These are phyloP conservation scores for Hylaea fasciaria DNA, from an alignment of 2,888 invertebrate genomes.

Conservation along the genomic window DNA sequence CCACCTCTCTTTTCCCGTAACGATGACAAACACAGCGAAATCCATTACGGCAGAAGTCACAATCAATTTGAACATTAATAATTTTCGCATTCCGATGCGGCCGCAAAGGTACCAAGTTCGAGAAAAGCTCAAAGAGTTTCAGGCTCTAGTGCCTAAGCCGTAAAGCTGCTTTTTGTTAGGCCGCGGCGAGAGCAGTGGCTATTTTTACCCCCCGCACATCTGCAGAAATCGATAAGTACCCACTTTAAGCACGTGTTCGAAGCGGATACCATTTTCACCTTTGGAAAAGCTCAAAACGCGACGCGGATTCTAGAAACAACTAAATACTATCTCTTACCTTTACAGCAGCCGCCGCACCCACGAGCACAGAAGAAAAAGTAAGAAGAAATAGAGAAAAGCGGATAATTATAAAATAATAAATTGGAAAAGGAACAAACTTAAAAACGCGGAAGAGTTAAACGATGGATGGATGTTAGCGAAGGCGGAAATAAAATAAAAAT, in stretches of 20 bases:
- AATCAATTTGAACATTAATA: constrained; percentile 40
- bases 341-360: constrained; percentile 46
- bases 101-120: constrained; percentile 33
- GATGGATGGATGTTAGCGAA: constrained; percentile 18
- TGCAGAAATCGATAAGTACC: constrained; percentile 57
- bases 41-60: constrained; percentile 29
- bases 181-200: constrained; percentile 40
- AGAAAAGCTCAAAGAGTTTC: constrained; percentile 30
- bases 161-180: constrained; percentile 23
- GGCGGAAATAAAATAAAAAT: constrained; percentile 46
- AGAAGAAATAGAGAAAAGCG: constrained; percentile 45
- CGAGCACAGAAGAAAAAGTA: constrained; percentile 56
- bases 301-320: constrained; percentile 17
- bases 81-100: constrained; percentile 32
- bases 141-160: constrained; percentile 26
- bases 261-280: constrained; percentile 33
- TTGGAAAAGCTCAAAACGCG: constrained; percentile 8
- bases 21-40: constrained; percentile 26
- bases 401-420: constrained; percentile 28
- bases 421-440: constrained; percentile 39
- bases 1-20: constrained; percentile 2
- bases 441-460: constrained; percentile 28
- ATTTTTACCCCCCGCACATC: constrained; percentile 54
- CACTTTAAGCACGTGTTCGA: constrained; percentile 50
- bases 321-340: constrained; percentile 64